Evolutionary conservation across 2,888 invertebrate genomes (phyloP).

Genomic region (Athalia circularis): DNA sequence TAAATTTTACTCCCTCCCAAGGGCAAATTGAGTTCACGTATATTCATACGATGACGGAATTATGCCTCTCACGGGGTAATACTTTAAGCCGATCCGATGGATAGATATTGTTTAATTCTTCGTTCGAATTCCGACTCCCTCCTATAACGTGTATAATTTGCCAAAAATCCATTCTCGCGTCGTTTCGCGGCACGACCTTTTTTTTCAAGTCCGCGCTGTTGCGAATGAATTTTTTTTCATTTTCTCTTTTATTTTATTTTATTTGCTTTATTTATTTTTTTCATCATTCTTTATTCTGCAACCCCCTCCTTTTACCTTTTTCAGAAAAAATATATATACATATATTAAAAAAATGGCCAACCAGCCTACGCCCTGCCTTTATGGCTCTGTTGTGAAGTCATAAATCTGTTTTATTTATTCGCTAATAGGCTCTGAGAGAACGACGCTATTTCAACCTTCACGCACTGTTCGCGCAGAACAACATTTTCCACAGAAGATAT

Average conservation of each 20-base stretch:
- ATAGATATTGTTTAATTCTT: conserved; percentile 3
- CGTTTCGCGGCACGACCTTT: not conserved
- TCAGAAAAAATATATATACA: not conserved
- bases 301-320: conserved; percentile 37
- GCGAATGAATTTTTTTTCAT: not conserved
- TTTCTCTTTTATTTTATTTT: conserved; percentile 48
- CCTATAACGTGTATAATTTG: not conserved
- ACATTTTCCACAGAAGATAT: conserved; percentile 30
- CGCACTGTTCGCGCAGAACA: not conserved
- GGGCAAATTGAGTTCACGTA: conserved; percentile 51
- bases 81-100: conserved; percentile 7
- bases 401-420: conserved; percentile 45
- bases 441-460: conserved; percentile 34
- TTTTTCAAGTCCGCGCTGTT: not conserved
- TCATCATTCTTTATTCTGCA: not conserved
- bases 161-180: conserved; percentile 7
- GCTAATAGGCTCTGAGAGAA: conserved; percentile 44
- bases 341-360: not conserved
- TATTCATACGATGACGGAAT: conserved; percentile 40
- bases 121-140: too few species aligned
- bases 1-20: conserved; percentile 53
- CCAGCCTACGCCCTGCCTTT: conserved; percentile 22
- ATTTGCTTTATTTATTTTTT: conserved; percentile 47
- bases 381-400: conserved; percentile 45
- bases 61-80: conserved; percentile 8